Evolutionary conservation across 1,140 invertebrate species (phyloP).

Genomic region (Aphelenchoides fujianensis): DNA sequence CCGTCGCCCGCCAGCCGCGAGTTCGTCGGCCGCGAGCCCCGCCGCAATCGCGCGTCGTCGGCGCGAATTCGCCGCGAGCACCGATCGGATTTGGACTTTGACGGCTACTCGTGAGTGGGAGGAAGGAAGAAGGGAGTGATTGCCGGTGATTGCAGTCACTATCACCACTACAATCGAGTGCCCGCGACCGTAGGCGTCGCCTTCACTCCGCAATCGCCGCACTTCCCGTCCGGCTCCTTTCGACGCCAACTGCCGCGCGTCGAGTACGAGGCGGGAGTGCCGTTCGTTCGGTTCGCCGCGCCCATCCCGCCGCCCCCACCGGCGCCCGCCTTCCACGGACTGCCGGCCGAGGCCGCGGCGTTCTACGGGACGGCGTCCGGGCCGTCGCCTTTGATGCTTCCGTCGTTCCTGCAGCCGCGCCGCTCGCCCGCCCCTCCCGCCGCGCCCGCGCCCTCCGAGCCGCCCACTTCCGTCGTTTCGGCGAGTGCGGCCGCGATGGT

Average conservation of each 20-base stretch:
- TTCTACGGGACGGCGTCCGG: background rate
- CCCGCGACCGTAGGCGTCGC: background rate
- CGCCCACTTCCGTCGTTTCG: background rate
- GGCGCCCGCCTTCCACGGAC: background rate
- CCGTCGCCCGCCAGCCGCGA: background rate
- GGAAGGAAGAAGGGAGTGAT: too few relatives aligned
- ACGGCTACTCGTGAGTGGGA: background rate
- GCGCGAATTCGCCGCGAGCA: background rate
- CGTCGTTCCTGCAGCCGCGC: background rate
- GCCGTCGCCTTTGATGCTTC: background rate
- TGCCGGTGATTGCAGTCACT: too few relatives aligned
- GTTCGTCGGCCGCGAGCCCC: background rate
- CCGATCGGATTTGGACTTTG: background rate
- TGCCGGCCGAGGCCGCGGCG: background rate
- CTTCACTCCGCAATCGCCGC: background rate
- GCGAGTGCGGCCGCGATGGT: background rate
- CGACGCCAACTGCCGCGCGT: background rate
- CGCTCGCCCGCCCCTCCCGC: background rate
- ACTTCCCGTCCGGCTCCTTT: background rate
- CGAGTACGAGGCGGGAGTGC: background rate
- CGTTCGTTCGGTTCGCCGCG: constrained; percentile 1
- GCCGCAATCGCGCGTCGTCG: background rate
- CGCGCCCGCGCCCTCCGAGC: background rate
- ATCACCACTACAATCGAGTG: too few relatives aligned
- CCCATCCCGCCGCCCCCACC: constrained; percentile 5